Evolutionary conservation across 2,797 vertebrate genomes (phyloP).

Genomic region (Merluccius polli): DNA sequence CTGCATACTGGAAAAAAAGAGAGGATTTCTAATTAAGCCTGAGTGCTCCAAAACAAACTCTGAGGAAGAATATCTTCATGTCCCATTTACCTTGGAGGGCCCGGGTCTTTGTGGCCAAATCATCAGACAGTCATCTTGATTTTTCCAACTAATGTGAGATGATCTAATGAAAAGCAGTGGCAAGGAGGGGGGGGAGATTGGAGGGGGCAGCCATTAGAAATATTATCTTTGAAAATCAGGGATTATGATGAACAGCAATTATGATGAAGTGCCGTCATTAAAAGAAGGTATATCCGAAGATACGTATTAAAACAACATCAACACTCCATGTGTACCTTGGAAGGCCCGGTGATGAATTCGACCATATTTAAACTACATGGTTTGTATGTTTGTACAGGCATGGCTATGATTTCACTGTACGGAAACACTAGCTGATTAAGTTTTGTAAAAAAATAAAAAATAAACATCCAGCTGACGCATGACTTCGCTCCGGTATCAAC

Average conservation of each 20-base stretch:
- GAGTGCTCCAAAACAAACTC: constrained; percentile 53
- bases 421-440: constrained; percentile 30
- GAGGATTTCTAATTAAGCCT: constrained; percentile 50
- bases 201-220: constrained; percentile 58
- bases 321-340: constrained; percentile 34
- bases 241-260: constrained; percentile 56
- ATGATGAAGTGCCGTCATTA: constrained; percentile 49
- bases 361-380: constrained; percentile 32
- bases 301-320: constrained; percentile 28
- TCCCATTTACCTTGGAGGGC: constrained; percentile 56
- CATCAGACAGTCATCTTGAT: constrained; percentile 59
- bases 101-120: constrained; percentile 52
- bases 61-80: constrained; percentile 49
- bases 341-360: constrained; percentile 23
- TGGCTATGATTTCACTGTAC: constrained; percentile 24
- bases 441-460: constrained; percentile 19
- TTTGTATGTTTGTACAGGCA: constrained; percentile 25
- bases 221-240: constrained; percentile 55
- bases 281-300: constrained; percentile 27
- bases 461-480: constrained; percentile 4
- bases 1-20: constrained; percentile 29
- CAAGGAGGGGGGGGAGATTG: constrained; percentile 24
- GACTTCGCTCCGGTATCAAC: background rate
- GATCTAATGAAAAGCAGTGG: constrained; percentile 54
- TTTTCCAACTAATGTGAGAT: constrained; percentile 56